Conservation (phyloP, 2,797 vertebrate species). For the Cirrhinus mrigala region DNA sequence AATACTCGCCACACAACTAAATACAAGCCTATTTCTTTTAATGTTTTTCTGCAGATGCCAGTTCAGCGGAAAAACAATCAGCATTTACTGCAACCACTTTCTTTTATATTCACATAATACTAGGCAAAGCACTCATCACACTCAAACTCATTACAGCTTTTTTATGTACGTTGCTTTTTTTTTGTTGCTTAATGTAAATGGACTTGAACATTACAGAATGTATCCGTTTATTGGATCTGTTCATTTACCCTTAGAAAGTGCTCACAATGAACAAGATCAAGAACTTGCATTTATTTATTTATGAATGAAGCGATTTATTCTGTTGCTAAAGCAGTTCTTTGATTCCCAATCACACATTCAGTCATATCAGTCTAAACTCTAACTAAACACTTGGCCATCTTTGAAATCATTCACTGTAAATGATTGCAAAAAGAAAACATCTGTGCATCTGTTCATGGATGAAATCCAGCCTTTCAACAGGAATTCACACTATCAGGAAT, state of each 20-base stretch:
- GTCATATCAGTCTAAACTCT: background rate
- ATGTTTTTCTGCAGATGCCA: background rate
- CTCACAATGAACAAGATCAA: background rate
- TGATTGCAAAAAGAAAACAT: background rate
- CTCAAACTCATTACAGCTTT: background rate
- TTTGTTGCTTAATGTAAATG: slow-evolving; percentile 4
- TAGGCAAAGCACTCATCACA: slow-evolving; percentile 3
- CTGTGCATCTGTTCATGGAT: background rate
- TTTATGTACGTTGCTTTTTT: background rate
- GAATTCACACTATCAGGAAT: background rate
- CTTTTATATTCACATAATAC: slow-evolving; percentile 16
- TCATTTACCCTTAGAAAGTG: slow-evolving; percentile 7
- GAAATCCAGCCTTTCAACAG: background rate
- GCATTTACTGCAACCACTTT: slow-evolving; percentile 20
- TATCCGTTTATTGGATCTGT: slow-evolving; percentile 3
- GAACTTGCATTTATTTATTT: slow-evolving; percentile 2
- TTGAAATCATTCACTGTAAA: slow-evolving; percentile 6
- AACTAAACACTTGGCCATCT: background rate
- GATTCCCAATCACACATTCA: background rate
- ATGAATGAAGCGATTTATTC: background rate
- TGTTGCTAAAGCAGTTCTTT: background rate
- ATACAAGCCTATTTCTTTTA: background rate
- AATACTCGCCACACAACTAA: too few species aligned
- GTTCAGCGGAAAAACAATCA: background rate
- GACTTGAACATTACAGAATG: background rate